These are phyloP conservation scores for Ammospiza caudacuta DNA, from an alignment of 2,113 vertebrate species.

Conservation along the genomic window DNA sequence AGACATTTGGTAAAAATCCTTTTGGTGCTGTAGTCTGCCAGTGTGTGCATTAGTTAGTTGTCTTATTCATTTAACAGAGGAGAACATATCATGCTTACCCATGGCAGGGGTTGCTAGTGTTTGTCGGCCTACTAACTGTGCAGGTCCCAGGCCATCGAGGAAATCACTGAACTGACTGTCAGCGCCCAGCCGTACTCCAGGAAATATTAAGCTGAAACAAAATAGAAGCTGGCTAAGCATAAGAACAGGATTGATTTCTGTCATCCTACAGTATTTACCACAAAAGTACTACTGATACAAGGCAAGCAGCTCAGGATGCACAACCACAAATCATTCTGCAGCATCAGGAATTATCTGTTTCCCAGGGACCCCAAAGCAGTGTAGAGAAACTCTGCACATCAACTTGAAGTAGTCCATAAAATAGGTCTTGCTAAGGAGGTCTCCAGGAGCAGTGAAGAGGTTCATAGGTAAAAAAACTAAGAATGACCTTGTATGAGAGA, in stretches of 20 bases:
- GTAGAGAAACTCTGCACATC: neutral
- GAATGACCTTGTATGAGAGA: neutral
- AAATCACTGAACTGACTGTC: slow-evolving; percentile 98
- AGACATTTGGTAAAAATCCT: neutral
- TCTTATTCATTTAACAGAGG: neutral
- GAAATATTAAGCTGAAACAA: slow-evolving; percentile 89
- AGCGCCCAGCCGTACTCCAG: slow-evolving; percentile 91
- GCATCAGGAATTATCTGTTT: neutral
- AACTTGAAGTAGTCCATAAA: neutral
- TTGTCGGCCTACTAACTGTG: slow-evolving; percentile 95
- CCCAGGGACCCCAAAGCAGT: neutral
- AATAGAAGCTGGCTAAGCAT: neutral
- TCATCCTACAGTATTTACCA: neutral
- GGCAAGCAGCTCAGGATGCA: neutral
- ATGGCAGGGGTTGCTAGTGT: slow-evolving; percentile 96
- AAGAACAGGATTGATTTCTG: neutral
- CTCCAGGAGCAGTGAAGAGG: neutral
- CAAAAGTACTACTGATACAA: neutral
- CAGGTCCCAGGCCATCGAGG: slow-evolving; percentile 94
- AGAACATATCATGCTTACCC: slow-evolving; percentile 81
- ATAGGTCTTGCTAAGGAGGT: neutral
- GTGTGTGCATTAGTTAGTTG: neutral
- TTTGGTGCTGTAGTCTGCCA: neutral
- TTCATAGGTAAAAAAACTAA: neutral
- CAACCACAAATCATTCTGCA: neutral